Conservation (phyloP, 2,113 vertebrate genomes). For the Austrofundulus limnaeus region DNA sequence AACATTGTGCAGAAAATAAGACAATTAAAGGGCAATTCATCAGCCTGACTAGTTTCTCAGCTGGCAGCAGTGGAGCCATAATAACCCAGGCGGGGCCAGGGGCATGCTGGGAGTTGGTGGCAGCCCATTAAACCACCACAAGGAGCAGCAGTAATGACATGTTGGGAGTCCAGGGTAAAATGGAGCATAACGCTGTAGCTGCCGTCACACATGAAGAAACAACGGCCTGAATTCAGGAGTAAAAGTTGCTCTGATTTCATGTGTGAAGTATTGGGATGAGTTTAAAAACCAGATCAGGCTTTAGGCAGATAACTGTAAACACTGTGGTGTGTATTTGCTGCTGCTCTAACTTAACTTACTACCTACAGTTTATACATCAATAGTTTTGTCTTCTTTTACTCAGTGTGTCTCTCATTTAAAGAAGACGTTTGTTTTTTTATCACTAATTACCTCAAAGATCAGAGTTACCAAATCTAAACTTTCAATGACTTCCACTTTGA, state of each 20-base stretch:
- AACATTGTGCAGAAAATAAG: constrained; percentile 20
- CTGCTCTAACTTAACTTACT: no score
- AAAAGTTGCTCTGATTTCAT: background rate
- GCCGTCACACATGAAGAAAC: constrained; percentile 18
- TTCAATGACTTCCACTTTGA: no score
- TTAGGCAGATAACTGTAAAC: background rate
- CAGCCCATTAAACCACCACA: constrained; percentile 47
- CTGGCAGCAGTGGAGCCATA: constrained; percentile 5
- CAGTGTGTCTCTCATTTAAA: no score
- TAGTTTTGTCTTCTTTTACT: no score
- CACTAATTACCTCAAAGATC: no score
- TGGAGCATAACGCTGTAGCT: background rate
- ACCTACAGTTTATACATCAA: no score
- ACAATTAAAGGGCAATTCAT: constrained; percentile 34
- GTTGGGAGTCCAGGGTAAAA: constrained; percentile 7
- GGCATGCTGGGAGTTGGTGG: constrained; percentile 51
- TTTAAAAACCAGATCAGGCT: background rate
- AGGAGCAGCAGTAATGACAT: constrained; percentile 44
- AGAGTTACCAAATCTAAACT: no score
- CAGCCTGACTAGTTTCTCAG: constrained; percentile 15
- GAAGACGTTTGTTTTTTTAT: no score
- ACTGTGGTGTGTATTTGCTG: no score
- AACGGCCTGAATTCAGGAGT: background rate
- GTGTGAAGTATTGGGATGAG: background rate
- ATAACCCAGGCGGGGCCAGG: constrained; percentile 43